Evolutionary conservation across 2,888 invertebrate genomes (phyloP), one percentile per base, ranked within the genome.

Genomic region (Theretra japonica): DNA sequence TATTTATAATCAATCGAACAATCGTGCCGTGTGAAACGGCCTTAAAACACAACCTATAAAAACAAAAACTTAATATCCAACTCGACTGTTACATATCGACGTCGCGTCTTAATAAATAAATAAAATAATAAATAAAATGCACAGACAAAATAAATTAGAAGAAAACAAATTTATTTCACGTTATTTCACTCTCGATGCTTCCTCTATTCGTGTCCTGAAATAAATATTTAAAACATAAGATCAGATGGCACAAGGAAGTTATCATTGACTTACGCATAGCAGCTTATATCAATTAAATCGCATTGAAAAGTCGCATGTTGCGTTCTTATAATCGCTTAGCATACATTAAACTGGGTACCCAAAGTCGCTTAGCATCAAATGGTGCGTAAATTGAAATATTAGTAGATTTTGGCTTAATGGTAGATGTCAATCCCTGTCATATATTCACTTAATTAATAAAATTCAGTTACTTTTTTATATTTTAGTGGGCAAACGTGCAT

Each of bases 91-190:
- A 53, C 19, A 65, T 48, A 48, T 65, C 65, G 65, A 48, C 41
- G 65, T 65, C 69, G 57, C 70, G 58, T 28, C 48, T 70, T 58
- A 17, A 58, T 28, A 68, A 71, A 72, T 73, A 73, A 71, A 75
- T 77, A 78, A 77, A 74, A 41, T 81, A 82, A 81, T 80, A 85
- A 84, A 86, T 86, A 89, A 90, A 91, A 90, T 90, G 90, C 91
- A 88, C 80, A 84, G 79, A 86, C 84, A 86, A 87, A 88, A 65
- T 65, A 23, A 65, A 65, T 65, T 82, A 80, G 80, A 75, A 80
- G 78, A 77, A 83, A 83, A 83, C 75, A 77, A 76, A 71, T 75
- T 68, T 68, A 74, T 79, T 77, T 72, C 79, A 74, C 78, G 78
- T 77, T 74, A 82, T 79, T 80, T 83, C 83, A 80, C 80, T 77